Evolutionary conservation across 2,797 vertebrate genomes (phyloP), one percentile per base, ranked within the genome.

Genomic region (Myotis findleyi): DNA sequence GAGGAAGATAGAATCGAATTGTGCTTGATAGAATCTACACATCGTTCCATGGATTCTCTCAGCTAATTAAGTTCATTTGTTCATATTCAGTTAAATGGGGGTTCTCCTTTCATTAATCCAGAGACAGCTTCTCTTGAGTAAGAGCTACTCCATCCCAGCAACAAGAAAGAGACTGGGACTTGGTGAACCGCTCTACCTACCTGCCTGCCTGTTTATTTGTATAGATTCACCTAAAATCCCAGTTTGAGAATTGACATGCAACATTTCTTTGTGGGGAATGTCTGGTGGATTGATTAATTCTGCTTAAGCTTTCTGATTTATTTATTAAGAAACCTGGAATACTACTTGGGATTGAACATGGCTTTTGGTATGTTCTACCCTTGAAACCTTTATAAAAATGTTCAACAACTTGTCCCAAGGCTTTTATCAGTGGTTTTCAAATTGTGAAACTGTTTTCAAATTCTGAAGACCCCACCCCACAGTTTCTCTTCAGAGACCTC

Each of bases 371-470:
- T 16, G n/a, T 47, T 83, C 55, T 83, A 6, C 25, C 49, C 14
- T 51, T 47, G 36, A 87, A 93, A 91, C 27, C 57, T 82, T 27
- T 16, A 51, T 68, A 55, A 64, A 91, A 90, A 86, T 55, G 1
- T 68, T 66, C 5, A 38, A 38, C 66, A 92, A 69, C n/a, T 79
- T 80, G 10, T 36, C 30, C 18, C 47, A 53, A 71, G 57, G 41
- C 55, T 17, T 83, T 77, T 88, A 89, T 47, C 51, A 76, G 1
- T 62, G 49, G 8, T 64, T 94, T 93, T 91, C 36, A 55, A 88
- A 68, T 3, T 27, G 5, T 69, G 27, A 72, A 87, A 71, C 3
- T 33, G 6, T 72, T 62, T 62, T 62, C 6, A 62, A 62, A 57
- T 89, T 81, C 73, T 82, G 44, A 88, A 81, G 64, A 71, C 38